These are phyloP conservation scores for Aphelocoma coerulescens DNA, from an alignment of 2,113 vertebrate genomes.

Conservation along the genomic window DNA sequence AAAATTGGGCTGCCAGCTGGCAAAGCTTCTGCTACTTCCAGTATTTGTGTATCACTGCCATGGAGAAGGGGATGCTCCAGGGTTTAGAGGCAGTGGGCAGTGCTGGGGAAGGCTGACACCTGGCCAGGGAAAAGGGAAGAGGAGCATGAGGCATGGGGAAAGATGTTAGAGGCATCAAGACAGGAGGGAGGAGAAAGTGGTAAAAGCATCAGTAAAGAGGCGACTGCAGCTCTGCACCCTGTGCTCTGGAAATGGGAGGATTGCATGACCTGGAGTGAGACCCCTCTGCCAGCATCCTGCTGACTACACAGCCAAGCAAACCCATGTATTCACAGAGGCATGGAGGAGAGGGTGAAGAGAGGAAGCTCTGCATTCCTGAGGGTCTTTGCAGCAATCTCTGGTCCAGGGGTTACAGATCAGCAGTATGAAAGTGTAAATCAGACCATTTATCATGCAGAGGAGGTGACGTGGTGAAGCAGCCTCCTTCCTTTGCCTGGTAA, in stretches of 20 bases:
- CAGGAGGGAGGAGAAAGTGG: not conserved
- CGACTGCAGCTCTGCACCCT: not conserved
- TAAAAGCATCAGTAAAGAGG: not conserved
- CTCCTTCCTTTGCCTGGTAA: not conserved
- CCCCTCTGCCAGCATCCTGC: not conserved
- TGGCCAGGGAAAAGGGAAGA: not conserved
- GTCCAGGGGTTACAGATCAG: not conserved
- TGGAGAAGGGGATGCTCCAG: not conserved
- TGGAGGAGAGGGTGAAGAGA: fast-evolving
- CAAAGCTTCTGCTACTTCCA: not conserved
- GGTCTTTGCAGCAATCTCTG: not conserved
- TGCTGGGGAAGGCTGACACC: not conserved
- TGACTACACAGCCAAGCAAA: not conserved
- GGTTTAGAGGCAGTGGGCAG: not conserved
- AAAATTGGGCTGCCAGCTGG: not conserved
- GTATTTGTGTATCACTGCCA: not conserved
- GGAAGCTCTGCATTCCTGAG: not conserved
- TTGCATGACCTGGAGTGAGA: not conserved
- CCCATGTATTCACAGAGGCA: fast-evolving
- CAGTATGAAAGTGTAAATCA: not conserved
- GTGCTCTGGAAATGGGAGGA: not conserved
- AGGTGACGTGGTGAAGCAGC: not conserved
- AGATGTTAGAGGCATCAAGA: not conserved
- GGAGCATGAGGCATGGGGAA: not conserved
- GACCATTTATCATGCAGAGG: not conserved